Conservation (phyloP, 2,113 vertebrate species). For the Craseonycteris thonglongyai region DNA sequence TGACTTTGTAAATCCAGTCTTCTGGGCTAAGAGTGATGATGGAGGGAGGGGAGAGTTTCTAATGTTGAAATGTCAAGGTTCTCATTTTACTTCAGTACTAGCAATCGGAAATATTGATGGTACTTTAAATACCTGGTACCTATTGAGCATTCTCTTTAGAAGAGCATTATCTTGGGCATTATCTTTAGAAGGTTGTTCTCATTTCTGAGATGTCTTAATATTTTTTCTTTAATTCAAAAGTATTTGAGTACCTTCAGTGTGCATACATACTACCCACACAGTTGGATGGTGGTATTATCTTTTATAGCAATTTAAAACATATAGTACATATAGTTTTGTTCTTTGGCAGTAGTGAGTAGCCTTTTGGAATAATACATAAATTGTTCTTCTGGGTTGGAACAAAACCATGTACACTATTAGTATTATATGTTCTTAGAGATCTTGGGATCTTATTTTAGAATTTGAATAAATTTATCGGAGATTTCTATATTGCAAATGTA, state of each 20-base stretch:
- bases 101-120: background rate
- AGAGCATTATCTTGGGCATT: background rate
- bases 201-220: background rate
- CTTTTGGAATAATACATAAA: background rate
- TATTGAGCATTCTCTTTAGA: background rate
- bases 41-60: background rate
- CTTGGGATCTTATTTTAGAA: slow-evolving; percentile 11
- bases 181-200: background rate
- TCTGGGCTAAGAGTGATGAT: background rate
- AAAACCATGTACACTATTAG: background rate
- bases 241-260: background rate
- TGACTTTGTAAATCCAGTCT: slow-evolving; percentile 27
- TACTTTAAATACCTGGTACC: background rate
- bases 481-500: background rate
- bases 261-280: background rate
- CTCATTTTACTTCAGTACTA: background rate
- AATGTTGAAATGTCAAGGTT: background rate
- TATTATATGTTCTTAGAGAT: background rate
- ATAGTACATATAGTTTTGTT: background rate
- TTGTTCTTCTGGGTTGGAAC: background rate
- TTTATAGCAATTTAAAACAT: background rate
- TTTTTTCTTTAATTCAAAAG: background rate
- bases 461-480: background rate
- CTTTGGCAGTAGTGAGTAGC: background rate
- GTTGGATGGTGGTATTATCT: background rate